Percentiles rank a stretch among this genome's conserved stretches.
Evolutionary conservation across 2,113 vertebrate species (phyloP).

Genomic region (Pomatostomus ruficeps): DNA sequence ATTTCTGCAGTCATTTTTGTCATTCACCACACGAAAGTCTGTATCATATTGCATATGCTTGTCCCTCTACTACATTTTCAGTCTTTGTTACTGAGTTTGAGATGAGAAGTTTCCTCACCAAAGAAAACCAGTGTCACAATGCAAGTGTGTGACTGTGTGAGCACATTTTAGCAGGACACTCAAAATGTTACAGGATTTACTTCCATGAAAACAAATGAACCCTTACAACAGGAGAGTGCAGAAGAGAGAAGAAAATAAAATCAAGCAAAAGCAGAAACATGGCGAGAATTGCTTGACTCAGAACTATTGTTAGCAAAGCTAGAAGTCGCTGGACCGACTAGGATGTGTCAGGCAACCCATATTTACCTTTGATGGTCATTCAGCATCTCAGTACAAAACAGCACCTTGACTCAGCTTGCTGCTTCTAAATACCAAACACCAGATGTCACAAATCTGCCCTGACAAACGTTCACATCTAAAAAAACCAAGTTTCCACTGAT

Average conservation of each 20-base stretch:
- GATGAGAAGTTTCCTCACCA: not conserved
- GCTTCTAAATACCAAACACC: not conserved
- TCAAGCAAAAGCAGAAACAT: not conserved
- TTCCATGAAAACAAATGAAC: not conserved
- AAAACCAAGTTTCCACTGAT: not conserved
- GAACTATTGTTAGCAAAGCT: not conserved
- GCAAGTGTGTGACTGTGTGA: not conserved
- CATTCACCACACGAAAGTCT: not conserved
- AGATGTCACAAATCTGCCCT: not conserved
- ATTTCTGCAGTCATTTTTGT: not conserved
- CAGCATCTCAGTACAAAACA: not conserved
- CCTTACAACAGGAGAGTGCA: not conserved
- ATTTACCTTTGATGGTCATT: not conserved
- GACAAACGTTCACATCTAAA: not conserved
- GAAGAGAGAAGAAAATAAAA: not conserved
- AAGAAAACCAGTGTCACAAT: not conserved
- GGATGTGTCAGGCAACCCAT: not conserved
- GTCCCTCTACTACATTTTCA: not conserved
- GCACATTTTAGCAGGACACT: not conserved
- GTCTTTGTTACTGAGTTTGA: not conserved
- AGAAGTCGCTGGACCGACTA: not conserved
- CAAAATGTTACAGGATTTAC: not conserved
- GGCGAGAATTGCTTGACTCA: not conserved
- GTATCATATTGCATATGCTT: not conserved
- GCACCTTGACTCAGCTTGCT: not conserved